Percentiles rank a stretch among this genome's conserved stretches.
These are phyloP conservation scores for Apantesis nais DNA, from an alignment of 2,888 invertebrate genomes.

Conservation along the genomic window DNA sequence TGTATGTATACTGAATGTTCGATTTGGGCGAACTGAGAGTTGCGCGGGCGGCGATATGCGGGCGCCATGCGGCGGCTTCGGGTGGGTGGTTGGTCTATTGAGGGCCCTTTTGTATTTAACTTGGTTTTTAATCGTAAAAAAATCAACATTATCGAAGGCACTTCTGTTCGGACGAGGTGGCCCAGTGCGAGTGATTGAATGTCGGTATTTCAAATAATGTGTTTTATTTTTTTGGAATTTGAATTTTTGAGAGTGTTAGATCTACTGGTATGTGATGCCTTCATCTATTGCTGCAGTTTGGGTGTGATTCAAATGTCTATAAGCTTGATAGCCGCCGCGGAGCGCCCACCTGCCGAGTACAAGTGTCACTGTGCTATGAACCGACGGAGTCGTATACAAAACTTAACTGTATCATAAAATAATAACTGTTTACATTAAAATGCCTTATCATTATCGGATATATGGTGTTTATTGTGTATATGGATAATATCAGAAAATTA, in stretches of 20 bases:
- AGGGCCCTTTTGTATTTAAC: conserved; percentile 93
- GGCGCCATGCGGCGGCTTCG: conserved; percentile 81
- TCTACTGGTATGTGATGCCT: conserved; percentile 87
- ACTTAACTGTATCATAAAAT: conserved; percentile 24
- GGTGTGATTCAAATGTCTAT: conserved; percentile 88
- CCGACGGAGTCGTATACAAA: conserved; percentile 46
- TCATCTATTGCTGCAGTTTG: conserved; percentile 93
- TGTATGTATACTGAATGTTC: conserved; percentile 80
- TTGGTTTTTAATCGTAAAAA: conserved; percentile 89
- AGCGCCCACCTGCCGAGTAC: conserved; percentile 69
- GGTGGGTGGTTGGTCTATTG: conserved; percentile 93
- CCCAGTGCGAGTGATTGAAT: conserved; percentile 90
- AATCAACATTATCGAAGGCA: conserved; percentile 95
- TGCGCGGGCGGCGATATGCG: conserved; percentile 65
- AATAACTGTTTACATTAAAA: conserved; percentile 36
- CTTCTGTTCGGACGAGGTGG: conserved; percentile 97
- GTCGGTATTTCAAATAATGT: conserved; percentile 58
- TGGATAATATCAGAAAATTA: conserved; percentile 43
- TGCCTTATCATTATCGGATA: conserved; percentile 49
- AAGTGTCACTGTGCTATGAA: conserved; percentile 52
- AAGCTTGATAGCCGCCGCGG: conserved; percentile 88
- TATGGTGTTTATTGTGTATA: conserved; percentile 43
- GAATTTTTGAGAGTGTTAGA: conserved; percentile 58
- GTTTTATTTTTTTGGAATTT: conserved; percentile 53
- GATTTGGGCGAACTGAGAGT: conserved; percentile 66